These are phyloP conservation scores for Nineta flava DNA, from an alignment of 2,888 invertebrate species.

Conservation along the genomic window DNA sequence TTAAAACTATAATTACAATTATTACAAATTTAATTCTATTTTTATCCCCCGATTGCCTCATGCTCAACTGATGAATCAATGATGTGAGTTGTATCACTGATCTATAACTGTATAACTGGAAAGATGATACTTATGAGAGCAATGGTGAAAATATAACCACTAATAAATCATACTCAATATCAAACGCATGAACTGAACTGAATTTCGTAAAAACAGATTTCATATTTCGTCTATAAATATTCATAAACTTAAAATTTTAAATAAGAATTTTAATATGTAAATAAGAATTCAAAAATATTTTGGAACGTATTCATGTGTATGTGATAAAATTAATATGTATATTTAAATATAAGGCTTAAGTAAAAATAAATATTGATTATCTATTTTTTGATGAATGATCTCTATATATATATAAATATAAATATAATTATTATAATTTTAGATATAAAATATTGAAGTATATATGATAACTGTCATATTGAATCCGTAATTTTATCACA, in stretches of 20 bases:
- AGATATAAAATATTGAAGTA: background rate
- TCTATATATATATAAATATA: conserved; percentile 2
- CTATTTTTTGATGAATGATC: conserved; percentile 4
- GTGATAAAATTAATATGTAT: background rate
- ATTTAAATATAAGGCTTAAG: conserved; percentile 2
- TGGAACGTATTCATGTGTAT: background rate
- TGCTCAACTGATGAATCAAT: no score
- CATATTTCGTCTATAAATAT: background rate
- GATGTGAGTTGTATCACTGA: no score
- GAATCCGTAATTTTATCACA: no score
- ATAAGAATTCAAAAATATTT: background rate
- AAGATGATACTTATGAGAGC: no score
- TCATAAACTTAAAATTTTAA: background rate
- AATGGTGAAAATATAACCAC: no score
- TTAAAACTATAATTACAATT: no score
- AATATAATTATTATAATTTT: conserved; percentile 4
- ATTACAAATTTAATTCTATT: no score
- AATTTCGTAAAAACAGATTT: no score
- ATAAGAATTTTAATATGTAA: background rate
- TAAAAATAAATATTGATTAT: conserved; percentile 2
- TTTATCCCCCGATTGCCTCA: no score
- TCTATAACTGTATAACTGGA: no score
- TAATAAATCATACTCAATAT: no score
- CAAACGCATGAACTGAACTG: no score
- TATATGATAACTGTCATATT: background rate